Evolutionary conservation across 2,113 vertebrate species (phyloP), one percentile per base, ranked within the genome.

Genomic region (Synodontis membranacea): DNA sequence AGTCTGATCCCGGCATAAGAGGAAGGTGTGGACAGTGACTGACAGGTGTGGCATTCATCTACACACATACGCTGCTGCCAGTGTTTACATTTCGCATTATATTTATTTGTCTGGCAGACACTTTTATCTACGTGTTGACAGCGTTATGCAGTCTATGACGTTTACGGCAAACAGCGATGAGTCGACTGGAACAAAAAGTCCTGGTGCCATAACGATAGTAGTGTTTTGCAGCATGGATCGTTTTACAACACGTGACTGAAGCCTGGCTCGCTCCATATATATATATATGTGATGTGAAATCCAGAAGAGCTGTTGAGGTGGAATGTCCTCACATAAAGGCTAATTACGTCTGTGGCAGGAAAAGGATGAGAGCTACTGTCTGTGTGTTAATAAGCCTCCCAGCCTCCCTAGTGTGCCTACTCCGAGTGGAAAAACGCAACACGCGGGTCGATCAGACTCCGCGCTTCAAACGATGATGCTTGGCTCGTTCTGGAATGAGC

Each of bases 1-100:
- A n/a, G n/a, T n/a, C n/a, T n/a, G n/a, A n/a, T n/a, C n/a, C n/a
- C n/a, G n/a, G n/a, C n/a, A n/a, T 8, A 21, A 50, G 62, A 85
- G 21, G 46, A 62, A 78, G 74, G 84, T 64, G 84, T 79, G 84
- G 56, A 66, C 44, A 46, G 74, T 50, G 56, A 85, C 31, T 50
- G 81, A 85, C 72, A 79, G 74, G 84, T 85, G 58, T 23, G 6
- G 56, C 28, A 10, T n/a, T 58, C 44, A n/a, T 44, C 44, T 80
- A 31, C 25, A n/a, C 23, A 42, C 46, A 42, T 0, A 21, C 15
- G 10, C 56, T 1, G 12, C 15, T 70, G 28, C 23, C 48, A 50
- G 19, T 68, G 58, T 83, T 83, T 83, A 68, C 81, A 34, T 83
- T 83, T 31, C 44, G 12, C 42, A 52, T 50, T 14, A 83, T 37